Base-by-base conservation (phyloP, 2,888 invertebrate species). In the Ophion ventricosus region DNA sequence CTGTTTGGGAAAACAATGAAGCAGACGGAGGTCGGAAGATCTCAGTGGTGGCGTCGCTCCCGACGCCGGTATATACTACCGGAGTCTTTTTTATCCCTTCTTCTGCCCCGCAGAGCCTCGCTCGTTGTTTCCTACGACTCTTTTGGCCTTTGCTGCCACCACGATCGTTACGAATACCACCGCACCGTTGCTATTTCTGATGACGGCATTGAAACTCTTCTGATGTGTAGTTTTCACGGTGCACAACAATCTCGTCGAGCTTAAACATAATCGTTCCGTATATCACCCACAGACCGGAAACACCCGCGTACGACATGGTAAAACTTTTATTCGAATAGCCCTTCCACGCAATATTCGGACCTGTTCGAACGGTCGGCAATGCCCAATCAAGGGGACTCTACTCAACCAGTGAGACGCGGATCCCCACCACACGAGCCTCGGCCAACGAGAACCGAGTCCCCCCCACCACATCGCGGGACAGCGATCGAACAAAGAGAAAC, bases 1-100 rank as follows among this genome's bases (percentile, higher is more conserved):
- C 88, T 90, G 89, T 91, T 91, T 90, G 87, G 88, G 89, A 90
- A 91, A 76, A 90, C 91, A 91, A 91, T 91, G 89, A 89, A 85
- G 85, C 66, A 75, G 79, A 80, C 82, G 73, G 61, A 64, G 77
- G 64, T 75, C 72, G 82, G 75, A 82, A 67, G 75, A 61, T 73
- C 23, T 56, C 63, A 61, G 54, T 67, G 35, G 64, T 26, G 69
- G 56, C 66, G 73, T 82, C 75, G 72, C 35, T 25, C 23, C 76
- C 79, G 82, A 84, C 82, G 82, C 79, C 75, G 79, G 54, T 61
- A 74, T 66, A 17, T 73, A 26, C 73, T 57, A 73, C 75, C 54
- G n/a, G 72, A 35, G 25, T 69, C 43, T 49, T 76, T 76, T 70
- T 63, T 25, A 54, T 43, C 43, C 43, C 35, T 80, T 57, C 14